Conservation (phyloP, 2,888 invertebrate genomes). For the Plutella xylostella region DNA sequence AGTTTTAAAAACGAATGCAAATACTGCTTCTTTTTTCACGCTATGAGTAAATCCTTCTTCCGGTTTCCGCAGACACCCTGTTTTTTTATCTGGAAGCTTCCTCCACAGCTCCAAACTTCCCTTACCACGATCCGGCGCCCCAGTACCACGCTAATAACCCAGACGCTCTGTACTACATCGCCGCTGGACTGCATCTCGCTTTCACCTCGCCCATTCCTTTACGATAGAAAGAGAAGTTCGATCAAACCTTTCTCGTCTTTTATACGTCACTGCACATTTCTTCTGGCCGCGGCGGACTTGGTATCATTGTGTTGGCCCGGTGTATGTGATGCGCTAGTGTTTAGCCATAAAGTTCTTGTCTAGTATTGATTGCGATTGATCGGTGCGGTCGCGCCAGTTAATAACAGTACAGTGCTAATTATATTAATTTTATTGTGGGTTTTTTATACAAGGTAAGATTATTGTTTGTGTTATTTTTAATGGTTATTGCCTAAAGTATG, state of each 20-base stretch:
- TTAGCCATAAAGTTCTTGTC: background rate
- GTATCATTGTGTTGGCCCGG: slow-evolving; percentile 38
- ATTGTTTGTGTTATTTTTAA: too few relatives aligned
- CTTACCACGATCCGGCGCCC: background rate
- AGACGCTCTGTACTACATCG: slow-evolving; percentile 1
- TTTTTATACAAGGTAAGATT: too few relatives aligned
- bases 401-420: too few relatives aligned
- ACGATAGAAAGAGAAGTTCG: slow-evolving; percentile 35
- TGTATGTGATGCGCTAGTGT: slow-evolving; percentile 46
- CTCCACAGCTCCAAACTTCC: background rate
- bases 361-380: slow-evolving; percentile 40
- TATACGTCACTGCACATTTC: slow-evolving; percentile 60
- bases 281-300: slow-evolving; percentile 34
- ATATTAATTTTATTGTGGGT: too few relatives aligned
- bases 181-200: slow-evolving; percentile 6
- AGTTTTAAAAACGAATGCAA: too few relatives aligned
- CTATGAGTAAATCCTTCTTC: background rate
- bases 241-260: slow-evolving; percentile 47
- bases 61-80: background rate
- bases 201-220: slow-evolving; percentile 21
- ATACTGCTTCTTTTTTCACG: too few relatives aligned
- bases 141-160: background rate
- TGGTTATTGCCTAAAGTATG: too few relatives aligned
- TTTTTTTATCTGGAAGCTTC: background rate
- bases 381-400: too few relatives aligned